Evolutionary conservation across 23 tunicate species (phyloP).

Genomic region (Trididemnum clinides): DNA sequence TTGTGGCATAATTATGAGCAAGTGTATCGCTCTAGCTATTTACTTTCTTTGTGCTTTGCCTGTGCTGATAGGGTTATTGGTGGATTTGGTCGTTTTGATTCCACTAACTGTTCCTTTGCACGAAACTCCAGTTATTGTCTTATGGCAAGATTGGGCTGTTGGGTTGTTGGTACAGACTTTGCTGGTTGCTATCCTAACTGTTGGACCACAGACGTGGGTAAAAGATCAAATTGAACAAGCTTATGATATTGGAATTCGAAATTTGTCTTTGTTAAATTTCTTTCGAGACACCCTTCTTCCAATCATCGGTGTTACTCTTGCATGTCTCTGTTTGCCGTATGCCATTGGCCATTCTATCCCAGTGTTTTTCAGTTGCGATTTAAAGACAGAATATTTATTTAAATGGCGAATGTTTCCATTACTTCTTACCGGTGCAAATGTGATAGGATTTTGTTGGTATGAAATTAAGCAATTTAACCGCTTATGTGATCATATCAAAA

Average conservation of each 20-base stretch:
- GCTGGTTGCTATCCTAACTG: slow-evolving; percentile 17
- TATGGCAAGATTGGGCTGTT: slow-evolving; percentile 86
- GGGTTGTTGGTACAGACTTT: slow-evolving; percentile 57
- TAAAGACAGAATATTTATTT: not conserved
- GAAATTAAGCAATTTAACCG: slow-evolving; percentile 70
- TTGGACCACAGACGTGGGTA: slow-evolving; percentile 64
- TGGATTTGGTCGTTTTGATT: slow-evolving; percentile 62
- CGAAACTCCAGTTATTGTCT: slow-evolving; percentile 65
- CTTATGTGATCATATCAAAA: slow-evolving; percentile 75
- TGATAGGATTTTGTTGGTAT: slow-evolving; percentile 29
- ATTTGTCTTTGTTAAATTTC: slow-evolving; percentile 25
- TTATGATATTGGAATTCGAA: slow-evolving; percentile 61
- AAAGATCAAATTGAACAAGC: slow-evolving; percentile 55
- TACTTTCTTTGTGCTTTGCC: slow-evolving; percentile 50
- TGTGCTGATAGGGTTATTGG: slow-evolving; percentile 57
- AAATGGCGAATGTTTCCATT: slow-evolving; percentile 55
- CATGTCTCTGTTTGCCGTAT: slow-evolving; percentile 56
- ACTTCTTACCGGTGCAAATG: slow-evolving; percentile 16
- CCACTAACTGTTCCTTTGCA: slow-evolving; percentile 63
- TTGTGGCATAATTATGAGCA: slow-evolving; percentile 18
- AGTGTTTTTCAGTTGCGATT: not conserved
- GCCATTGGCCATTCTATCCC: slow-evolving; percentile 39
- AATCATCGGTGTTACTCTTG: slow-evolving; percentile 2
- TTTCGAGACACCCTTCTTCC: slow-evolving; percentile 32
- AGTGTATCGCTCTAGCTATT: slow-evolving; percentile 12